Conservation (phyloP, 2,888 invertebrate genomes). For the Tortrix viridana region DNA sequence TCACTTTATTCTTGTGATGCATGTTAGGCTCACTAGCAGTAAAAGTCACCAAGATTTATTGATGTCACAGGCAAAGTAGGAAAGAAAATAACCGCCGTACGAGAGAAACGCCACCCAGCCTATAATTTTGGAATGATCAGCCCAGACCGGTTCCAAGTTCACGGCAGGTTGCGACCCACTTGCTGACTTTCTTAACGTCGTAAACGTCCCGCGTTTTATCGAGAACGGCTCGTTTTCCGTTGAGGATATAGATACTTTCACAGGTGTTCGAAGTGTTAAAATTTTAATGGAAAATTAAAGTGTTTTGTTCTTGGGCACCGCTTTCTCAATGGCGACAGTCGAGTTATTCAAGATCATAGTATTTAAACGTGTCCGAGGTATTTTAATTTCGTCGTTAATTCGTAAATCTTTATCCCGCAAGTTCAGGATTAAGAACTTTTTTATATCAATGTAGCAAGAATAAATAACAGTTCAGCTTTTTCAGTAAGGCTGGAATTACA, state of each 20-base stretch:
- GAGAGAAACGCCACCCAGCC: constrained; percentile 39
- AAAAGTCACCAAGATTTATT: background rate
- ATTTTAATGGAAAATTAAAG: background rate
- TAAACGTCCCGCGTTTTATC: constrained; percentile 46
- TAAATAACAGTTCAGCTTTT: no score
- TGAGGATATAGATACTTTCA: constrained; percentile 7
- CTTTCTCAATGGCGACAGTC: no score
- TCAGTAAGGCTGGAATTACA: no score
- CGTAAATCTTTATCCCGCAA: no score
- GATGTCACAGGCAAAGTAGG: background rate
- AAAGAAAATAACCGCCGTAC: background rate
- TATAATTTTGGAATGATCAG: constrained; percentile 57
- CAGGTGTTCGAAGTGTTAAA: background rate
- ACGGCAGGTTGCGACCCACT: constrained; percentile 74
- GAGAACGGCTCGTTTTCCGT: constrained; percentile 5
- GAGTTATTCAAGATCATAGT: no score
- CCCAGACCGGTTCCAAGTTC: constrained; percentile 67
- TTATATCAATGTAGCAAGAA: no score
- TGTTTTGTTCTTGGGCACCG: no score
- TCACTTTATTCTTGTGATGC: no score
- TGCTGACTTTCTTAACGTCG: constrained; percentile 68
- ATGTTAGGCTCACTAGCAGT: background rate
- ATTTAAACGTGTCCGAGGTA: no score
- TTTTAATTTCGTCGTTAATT: no score
- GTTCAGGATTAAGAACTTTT: no score